Evolutionary conservation across 2,888 invertebrate species (phyloP), one percentile per base, ranked within the genome.

Genomic region (Nomada fabriciana): DNA sequence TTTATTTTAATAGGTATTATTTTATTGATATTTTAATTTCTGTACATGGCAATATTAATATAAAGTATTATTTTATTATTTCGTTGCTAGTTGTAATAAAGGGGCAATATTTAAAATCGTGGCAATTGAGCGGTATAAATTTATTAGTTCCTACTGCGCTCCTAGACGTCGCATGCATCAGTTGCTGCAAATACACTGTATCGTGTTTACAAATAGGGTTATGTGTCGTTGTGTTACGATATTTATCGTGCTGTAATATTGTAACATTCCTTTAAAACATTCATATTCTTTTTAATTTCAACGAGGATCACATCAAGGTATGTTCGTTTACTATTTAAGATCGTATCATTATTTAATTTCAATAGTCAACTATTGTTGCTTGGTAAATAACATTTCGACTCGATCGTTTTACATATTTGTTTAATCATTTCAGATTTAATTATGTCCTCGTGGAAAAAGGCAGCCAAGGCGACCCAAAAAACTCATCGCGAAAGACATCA

Each of bases 401-500:
- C 25, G 11, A 23, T 42, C 18, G n/a, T n/a, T 67, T n/a, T 43
- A 55, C 29, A n/a, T 43, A 20, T 52, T 55, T 42, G 15, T 25
- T 47, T 20, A 47, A 53, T 57, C 4, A 0, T 76, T 65, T 20
- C 13, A 79, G 63, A 1, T 42, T 13, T 2, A 2, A 93, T 77
- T 84, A 98, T 98, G 98, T 98, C 98, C 3, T 97, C 98, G 0
- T 98, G 97, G 97, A 98, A 97, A 89, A 98, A 98, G 94, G 97
- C 98, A 52, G 95, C 96, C 0, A 98, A 98, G 94, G 95, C 97
- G 55, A 96, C 97, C 87, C 98, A 98, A 91, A 97, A 97, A 93
- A 96, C 96, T 2, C 98, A 98, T 91, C 95, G 96, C 72, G 98
- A 98, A 93, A 95, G 98, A 69, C 98, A 98, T 93, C 98, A 98